A percentile compares a stretch with the other conserved stretches of the same genome.
Evolutionary conservation across 2,888 invertebrate species (phyloP).

Genomic region (Atherix ibis): DNA sequence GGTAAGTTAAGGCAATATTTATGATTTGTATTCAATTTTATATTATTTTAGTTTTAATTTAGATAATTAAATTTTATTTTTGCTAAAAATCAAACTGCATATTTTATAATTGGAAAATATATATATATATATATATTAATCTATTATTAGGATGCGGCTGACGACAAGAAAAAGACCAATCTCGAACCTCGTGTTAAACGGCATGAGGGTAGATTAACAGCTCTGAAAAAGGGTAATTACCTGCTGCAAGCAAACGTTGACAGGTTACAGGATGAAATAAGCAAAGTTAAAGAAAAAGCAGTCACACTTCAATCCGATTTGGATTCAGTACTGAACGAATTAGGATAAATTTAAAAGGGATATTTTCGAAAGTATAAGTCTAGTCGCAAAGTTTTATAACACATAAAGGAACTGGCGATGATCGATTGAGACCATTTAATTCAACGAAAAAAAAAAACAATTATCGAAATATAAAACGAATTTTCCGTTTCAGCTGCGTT

Average conservation of each 20-base stretch:
- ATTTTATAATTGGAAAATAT: too few species aligned
- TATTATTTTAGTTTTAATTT: too few species aligned
- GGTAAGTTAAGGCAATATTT: slow-evolving; percentile 24
- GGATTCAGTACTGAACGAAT: slow-evolving; percentile 71
- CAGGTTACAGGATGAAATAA: slow-evolving; percentile 68
- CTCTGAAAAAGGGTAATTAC: slow-evolving; percentile 77
- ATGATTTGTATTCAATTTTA: not conserved
- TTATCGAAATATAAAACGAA: too few species aligned
- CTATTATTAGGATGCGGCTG: slow-evolving; percentile 42
- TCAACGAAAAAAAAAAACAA: too few species aligned
- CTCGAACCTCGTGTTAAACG: slow-evolving; percentile 48
- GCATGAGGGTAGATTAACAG: slow-evolving; percentile 62
- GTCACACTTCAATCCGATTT: slow-evolving; percentile 63
- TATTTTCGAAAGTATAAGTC: too few species aligned
- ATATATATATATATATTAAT: too few species aligned
- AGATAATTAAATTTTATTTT: too few species aligned
- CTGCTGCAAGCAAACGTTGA: slow-evolving; percentile 77
- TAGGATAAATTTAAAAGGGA: slow-evolving; percentile 53
- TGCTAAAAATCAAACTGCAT: too few species aligned
- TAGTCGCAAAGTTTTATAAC: too few species aligned
- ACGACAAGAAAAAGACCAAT: slow-evolving; percentile 50
- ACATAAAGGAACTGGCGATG: too few species aligned
- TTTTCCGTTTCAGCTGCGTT: too few species aligned
- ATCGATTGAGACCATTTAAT: too few species aligned
- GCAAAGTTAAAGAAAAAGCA: slow-evolving; percentile 68